Base-by-base conservation (phyloP, 2,888 invertebrate species). In the Syrista parreyssii region DNA sequence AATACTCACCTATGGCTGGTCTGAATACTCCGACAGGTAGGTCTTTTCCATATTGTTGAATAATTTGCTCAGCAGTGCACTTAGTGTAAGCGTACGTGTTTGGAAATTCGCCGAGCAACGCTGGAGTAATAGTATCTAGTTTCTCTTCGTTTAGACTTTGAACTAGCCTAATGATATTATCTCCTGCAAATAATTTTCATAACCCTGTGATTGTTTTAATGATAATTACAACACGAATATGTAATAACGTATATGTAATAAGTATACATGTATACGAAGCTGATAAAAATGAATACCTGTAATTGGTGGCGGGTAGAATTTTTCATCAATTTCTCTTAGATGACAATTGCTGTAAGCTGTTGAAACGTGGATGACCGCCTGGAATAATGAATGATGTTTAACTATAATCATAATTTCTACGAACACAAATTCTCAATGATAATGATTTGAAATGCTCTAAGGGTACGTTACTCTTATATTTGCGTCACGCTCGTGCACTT, bases 291-390 rank as follows among this genome's bases (percentile, higher is more conserved):
- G 2, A 71, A 71, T 79, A 86, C 87, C 87, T 79, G 89, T 86
- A 31, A 91, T 88, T 4, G 92, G 92, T 2, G 91, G 82, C 0
- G 90, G 88, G 83, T 92, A 92, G 80, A 92, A 90, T 80, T 89
- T 89, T 84, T 93, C 92, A 31, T 90, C 91, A 40, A 92, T 92
- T 31, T 84, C 78, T 33, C 40, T 80, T 78, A 84, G 88, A 80
- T 81, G 88, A 79, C 96, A 96, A 91, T 97, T 96, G 3, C 96
- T 95, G 88, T 96, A 97, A 0, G 96, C 97, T 0, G 97, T 97
- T 2, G 96, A 96, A 74, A 97, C 95, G 90, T 97, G 96, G 84
- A 97, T 94, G 40, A 95, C 86, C 0, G 94, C 93, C 95, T 95
- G 91, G 32, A 90, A 91, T 32, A 30, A 81, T 78, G 75, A 81